Evolutionary conservation across 2,113 vertebrate species (phyloP), one percentile per base, ranked within the genome.

Genomic region (Bos javanicus): DNA sequence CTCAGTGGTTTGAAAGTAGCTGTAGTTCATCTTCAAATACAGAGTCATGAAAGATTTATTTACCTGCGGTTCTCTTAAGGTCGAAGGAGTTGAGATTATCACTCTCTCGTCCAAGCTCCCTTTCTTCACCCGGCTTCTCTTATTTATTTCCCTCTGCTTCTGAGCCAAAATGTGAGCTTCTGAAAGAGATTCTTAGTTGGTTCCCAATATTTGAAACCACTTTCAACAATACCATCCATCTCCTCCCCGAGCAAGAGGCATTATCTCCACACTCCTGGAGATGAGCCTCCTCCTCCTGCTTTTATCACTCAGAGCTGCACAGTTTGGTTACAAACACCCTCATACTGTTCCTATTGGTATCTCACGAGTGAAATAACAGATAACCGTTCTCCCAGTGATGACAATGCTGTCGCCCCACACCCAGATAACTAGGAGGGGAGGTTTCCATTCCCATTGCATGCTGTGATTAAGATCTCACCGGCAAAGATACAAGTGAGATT

Each of bases 201-300:
- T 98, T 98, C 96, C 91, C 97, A 98, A 96, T 96, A 98, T 98
- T 96, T 80, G 97, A 98, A 99, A 97, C 97, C 88, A 95, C 96
- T 98, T 98, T 97, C 97, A 98, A 95, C 97, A 98, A 96, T 91
- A 87, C 90, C 97, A 98, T 97, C 97, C 96, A 98, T 99, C 98
- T 99, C 91, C 39, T 97, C 96, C 96, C 86, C 28, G 87, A 98
- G 96, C 98, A 98, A 98, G 97, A 97, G 95, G 92, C 96, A 97
- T 98, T 98, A 98, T 98, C 98, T 98, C 97, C 97, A 98, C 97
- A 98, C 98, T 98, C 98, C 98, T 95, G 91, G 99, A 98, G 98
- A 99, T 97, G 97, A 97, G 97, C 98, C 74, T 50, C 97, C 98
- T 98, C 92, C 94, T 97, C 88, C 98, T 95, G 96, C 96, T 98